Evolutionary conservation across 2,797 vertebrate species (phyloP), one percentile per base, ranked within the genome.

Genomic region (Avahi laniger): DNA sequence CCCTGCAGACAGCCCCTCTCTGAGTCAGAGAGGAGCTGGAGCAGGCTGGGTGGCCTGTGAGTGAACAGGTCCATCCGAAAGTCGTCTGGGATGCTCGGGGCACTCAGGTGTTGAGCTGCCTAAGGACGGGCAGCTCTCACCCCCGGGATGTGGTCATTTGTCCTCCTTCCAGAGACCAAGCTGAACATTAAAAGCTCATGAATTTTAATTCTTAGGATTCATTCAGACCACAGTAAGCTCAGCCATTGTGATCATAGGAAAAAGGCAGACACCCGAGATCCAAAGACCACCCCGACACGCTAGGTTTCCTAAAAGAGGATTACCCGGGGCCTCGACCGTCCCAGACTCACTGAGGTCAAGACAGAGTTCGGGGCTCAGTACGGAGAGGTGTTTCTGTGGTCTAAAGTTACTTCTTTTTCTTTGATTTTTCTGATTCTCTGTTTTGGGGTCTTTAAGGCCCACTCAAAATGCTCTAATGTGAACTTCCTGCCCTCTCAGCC

Each of bases 91-190:
- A 17, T 1, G 13, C 69, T 22, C 30, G 2, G 28, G 2, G 50
- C 8, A 0, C 10, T 50, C 6, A 20, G 41, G 7, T 2, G 0
- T 6, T 22, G 48, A 3, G 5, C 15, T 4, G 35, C 35, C 14
- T 0, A 6, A 2, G 38, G 4, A 70, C 1, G 13, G 30, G 26
- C 41, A 8, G 43, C 24, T 17, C 54, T 18, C 22, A 4, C 28
- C 7, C 52, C 35, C 0, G 2, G 17, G 6, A 50, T 15, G 5
- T 7, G 0, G 2, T 73, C n/a, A 2, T 13, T 0, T 50, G 26
- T 10, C 3, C 30, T 33, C 5, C 61, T 38, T 5, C 24, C 59
- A 20, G 41, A 79, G 35, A 35, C 54, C 0, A 17, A 30, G 7
- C 78, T 52, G n/a, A 61, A 26, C 26, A 0, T 13, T 7, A 9